These are phyloP conservation scores for Notodonta dromedarius DNA, from an alignment of 2,888 invertebrate species.

Conservation along the genomic window DNA sequence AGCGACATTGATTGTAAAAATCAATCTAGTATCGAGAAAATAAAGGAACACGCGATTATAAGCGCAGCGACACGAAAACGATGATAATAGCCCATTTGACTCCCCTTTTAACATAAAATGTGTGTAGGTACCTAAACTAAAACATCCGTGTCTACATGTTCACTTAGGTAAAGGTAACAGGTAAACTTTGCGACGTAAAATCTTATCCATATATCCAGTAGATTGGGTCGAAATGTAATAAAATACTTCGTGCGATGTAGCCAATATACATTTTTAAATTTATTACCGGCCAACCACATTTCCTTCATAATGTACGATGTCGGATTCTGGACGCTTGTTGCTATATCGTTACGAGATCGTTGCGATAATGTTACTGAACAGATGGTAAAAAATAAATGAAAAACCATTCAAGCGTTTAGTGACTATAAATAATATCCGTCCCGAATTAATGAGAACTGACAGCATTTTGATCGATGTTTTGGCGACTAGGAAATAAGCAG, in stretches of 20 bases:
- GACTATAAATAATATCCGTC: no score
- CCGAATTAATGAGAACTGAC: no score
- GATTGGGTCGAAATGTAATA: conserved; percentile 32
- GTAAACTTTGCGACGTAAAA: conserved; percentile 20
- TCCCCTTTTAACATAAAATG: neutral
- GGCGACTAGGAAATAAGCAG: no score
- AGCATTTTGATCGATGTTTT: no score
- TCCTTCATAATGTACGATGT: conserved; percentile 41
- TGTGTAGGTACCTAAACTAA: neutral
- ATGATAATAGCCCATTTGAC: neutral
- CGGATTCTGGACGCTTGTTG: neutral
- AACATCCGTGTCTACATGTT: neutral
- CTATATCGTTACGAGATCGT: neutral
- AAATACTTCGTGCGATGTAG: conserved; percentile 33
- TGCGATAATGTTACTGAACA: neutral
- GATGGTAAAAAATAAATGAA: no score
- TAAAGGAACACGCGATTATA: neutral
- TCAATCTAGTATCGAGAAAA: no score
- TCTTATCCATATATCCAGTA: conserved; percentile 24
- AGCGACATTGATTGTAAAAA: no score
- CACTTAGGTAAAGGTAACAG: conserved; percentile 3
- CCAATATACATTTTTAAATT: conserved; percentile 58
- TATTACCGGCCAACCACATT: conserved; percentile 48
- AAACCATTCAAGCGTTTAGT: no score
- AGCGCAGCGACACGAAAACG: neutral